Conservation (phyloP, 2,888 invertebrate species). For the Eretmocerus hayati region DNA sequence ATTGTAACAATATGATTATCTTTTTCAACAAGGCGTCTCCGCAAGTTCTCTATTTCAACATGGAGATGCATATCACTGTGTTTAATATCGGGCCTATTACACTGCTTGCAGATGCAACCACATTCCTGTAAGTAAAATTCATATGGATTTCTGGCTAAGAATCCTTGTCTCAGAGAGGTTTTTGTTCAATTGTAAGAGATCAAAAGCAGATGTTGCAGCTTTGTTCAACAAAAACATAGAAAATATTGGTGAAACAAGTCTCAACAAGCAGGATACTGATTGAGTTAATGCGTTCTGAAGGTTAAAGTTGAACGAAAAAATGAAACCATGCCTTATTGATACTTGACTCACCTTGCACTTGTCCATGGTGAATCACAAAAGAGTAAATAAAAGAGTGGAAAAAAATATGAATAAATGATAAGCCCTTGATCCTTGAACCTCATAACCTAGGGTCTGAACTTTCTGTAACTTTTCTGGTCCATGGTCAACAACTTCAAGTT, state of each 20-base stretch:
- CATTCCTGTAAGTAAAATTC: slow-evolving; percentile 48
- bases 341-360: slow-evolving; percentile 37
- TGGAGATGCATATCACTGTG: slow-evolving; percentile 63
- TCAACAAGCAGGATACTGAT: no score
- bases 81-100: slow-evolving; percentile 40
- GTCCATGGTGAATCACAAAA: slow-evolving; percentile 28
- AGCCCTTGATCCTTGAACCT: not conserved
- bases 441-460: not conserved
- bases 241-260: no score
- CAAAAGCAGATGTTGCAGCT: no score
- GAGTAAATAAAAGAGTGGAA: not conserved
- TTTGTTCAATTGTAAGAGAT: no score
- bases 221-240: no score
- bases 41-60: slow-evolving; percentile 79
- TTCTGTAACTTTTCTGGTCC: no score
- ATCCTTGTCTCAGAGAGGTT: no score
- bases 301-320: no score
- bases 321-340: no score
- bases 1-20: slow-evolving; percentile 78
- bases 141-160: no score
- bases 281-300: no score
- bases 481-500: no score
- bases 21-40: slow-evolving; percentile 72
- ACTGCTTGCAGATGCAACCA: slow-evolving; percentile 55
- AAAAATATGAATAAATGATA: not conserved